These are phyloP conservation scores for Drosophila azteca DNA, from an alignment of 1,140 invertebrate species.

Conservation along the genomic window DNA sequence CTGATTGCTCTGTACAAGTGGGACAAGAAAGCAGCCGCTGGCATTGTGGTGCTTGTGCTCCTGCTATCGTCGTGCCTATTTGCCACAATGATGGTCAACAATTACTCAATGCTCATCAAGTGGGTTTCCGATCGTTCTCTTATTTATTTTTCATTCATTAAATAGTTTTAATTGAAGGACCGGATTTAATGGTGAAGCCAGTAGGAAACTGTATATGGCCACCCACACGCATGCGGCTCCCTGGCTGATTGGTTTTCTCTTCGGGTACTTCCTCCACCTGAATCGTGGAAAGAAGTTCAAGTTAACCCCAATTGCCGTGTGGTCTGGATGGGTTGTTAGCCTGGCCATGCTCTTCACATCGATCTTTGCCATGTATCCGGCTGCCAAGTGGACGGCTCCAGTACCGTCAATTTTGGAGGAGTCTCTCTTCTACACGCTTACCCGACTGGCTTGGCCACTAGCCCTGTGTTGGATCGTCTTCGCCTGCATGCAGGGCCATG, in stretches of 20 bases:
- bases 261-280: conserved; percentile 46
- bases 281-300: conserved; percentile 37
- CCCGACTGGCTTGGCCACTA: conserved; percentile 86
- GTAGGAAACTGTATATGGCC: conserved; percentile 46
- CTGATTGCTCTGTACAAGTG: conserved; percentile 30
- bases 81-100: conserved; percentile 44
- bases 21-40: conserved; percentile 70
- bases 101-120: conserved; percentile 38
- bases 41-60: conserved; percentile 36
- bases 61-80: conserved; percentile 51
- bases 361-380: conserved; percentile 68
- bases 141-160: too few species aligned
- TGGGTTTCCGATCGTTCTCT: background rate
- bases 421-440: conserved; percentile 87
- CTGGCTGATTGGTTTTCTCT: conserved; percentile 46
- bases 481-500: conserved; percentile 87
- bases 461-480: conserved; percentile 88
- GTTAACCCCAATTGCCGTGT: conserved; percentile 24
- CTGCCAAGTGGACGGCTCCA: conserved; percentile 60
- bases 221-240: conserved; percentile 53
- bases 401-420: conserved; percentile 77
- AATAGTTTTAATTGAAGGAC: conserved; percentile 4
- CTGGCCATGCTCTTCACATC: conserved; percentile 63
- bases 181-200: conserved; percentile 6
- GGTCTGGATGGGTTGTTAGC: conserved; percentile 55